A percentile compares a stretch with the other conserved stretches of the same genome.
These are phyloP conservation scores for Rotaria sp. DNA, from an alignment of 2,888 invertebrate genomes.

Conservation along the genomic window DNA sequence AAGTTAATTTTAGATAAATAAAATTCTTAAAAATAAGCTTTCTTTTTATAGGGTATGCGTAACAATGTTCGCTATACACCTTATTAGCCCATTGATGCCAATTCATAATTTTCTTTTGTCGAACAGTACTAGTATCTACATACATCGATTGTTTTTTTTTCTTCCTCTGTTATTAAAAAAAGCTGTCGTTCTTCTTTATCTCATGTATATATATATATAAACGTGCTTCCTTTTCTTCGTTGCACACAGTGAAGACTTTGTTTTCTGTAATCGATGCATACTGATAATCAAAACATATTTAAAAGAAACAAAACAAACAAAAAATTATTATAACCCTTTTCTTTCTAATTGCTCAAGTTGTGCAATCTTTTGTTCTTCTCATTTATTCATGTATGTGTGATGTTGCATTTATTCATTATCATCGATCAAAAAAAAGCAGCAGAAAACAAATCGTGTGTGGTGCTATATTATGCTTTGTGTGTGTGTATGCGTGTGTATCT, in stretches of 20 bases:
- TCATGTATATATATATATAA: background rate
- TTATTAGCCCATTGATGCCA: background rate
- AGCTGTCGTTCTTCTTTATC: background rate
- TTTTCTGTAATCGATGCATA: background rate
- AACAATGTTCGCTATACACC: background rate
- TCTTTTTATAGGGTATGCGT: background rate
- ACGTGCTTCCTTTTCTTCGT: background rate
- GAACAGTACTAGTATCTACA: background rate
- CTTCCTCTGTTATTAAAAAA: background rate
- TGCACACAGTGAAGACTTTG: conserved; percentile 19
- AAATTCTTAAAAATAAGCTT: background rate
- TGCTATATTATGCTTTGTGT: background rate
- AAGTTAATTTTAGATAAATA: background rate
- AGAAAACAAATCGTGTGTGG: background rate
- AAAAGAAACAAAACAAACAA: too few species aligned
- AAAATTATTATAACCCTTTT: background rate
- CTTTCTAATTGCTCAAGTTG: background rate
- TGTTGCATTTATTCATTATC: background rate
- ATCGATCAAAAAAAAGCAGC: background rate
- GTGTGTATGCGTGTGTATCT: background rate
- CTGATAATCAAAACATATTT: background rate
- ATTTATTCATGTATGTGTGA: background rate
- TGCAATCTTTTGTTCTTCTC: background rate
- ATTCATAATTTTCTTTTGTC: background rate
- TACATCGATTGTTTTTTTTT: background rate